Evolutionary conservation across 2,888 invertebrate species (phyloP).

Genomic region (Leucania comma): DNA sequence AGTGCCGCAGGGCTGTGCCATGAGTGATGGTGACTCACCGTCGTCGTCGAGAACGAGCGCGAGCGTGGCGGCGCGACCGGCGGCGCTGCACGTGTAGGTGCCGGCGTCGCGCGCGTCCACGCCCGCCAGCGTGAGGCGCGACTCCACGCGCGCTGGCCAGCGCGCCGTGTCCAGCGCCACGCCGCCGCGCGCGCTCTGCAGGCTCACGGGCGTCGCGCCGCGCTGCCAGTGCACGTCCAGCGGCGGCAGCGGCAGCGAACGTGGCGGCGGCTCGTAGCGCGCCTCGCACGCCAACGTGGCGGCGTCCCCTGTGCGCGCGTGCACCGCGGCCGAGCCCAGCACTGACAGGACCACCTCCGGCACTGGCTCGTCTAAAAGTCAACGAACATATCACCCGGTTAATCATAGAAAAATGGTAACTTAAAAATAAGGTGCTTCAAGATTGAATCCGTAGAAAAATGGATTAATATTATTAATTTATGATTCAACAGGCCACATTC

Average conservation of each 20-base stretch:
- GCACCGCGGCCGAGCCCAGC: conserved; percentile 52
- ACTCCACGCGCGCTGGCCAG: conserved; percentile 91
- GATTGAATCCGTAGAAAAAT: too few species aligned
- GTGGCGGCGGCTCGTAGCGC: conserved; percentile 75
- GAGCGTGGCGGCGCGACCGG: conserved; percentile 53
- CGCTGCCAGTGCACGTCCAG: conserved; percentile 77
- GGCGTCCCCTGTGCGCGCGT: conserved; percentile 71
- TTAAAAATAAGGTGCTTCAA: too few species aligned
- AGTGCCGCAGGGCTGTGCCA: not conserved
- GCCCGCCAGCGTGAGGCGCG: conserved; percentile 89
- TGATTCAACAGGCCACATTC: too few species aligned
- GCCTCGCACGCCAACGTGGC: conserved; percentile 80
- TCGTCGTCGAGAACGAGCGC: conserved; percentile 50
- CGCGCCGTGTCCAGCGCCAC: conserved; percentile 92
- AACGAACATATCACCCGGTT: not conserved
- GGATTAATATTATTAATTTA: too few species aligned
- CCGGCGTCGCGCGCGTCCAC: conserved; percentile 89
- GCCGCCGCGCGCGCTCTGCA: conserved; percentile 82
- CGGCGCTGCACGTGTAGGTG: conserved; percentile 71
- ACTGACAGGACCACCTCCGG: conserved; percentile 68
- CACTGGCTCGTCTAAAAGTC: conserved; percentile 65
- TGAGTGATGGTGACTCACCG: conserved; percentile 26
- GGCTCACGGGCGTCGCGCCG: conserved; percentile 66
- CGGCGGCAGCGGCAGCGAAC: conserved; percentile 72
- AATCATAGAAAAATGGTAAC: too few species aligned